Evolutionary conservation across 1,140 invertebrate genomes (phyloP).

Genomic region (Ylistrum balloti): DNA sequence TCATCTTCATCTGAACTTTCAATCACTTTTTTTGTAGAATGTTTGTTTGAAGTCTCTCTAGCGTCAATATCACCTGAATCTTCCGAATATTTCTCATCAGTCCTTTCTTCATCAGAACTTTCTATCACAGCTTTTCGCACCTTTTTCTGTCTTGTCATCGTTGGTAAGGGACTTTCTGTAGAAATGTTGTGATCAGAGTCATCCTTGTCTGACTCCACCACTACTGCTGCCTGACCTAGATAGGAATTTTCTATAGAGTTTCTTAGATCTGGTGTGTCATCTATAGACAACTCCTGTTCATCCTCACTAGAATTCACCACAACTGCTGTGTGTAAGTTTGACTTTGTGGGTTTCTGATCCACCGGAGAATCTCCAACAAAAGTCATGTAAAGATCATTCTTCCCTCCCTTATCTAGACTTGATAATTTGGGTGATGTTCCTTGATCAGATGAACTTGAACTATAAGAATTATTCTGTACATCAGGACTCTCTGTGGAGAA

Average conservation of each 20-base stretch:
- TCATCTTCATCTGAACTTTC: slow-evolving; percentile 48
- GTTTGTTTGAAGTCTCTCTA: neutral
- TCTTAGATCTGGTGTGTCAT: neutral
- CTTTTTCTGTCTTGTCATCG: neutral
- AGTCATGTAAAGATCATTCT: neutral
- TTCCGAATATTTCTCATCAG: slow-evolving; percentile 18
- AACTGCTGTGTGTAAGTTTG: neutral
- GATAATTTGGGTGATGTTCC: neutral
- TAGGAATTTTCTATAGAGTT: neutral
- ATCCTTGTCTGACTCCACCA: neutral
- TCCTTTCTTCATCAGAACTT: slow-evolving; percentile 57
- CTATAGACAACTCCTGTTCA: neutral
- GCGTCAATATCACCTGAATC: slow-evolving; percentile 17
- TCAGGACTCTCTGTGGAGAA: slow-evolving; percentile 45
- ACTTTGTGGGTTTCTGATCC: neutral
- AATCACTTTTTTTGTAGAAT: neutral
- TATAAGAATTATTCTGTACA: slow-evolving; percentile 17
- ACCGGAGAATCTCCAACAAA: slow-evolving; percentile 58
- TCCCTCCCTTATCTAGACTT: neutral
- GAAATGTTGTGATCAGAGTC: neutral
- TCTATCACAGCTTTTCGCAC: slow-evolving; percentile 53
- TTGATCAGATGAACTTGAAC: neutral
- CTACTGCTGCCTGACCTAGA: neutral
- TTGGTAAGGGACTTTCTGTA: neutral
- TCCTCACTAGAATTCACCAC: slow-evolving; percentile 12